A percentile compares a stretch with the other conserved stretches of the same genome.
Evolutionary conservation across 2,888 invertebrate genomes (phyloP).

Genomic region (Bombylius major): DNA sequence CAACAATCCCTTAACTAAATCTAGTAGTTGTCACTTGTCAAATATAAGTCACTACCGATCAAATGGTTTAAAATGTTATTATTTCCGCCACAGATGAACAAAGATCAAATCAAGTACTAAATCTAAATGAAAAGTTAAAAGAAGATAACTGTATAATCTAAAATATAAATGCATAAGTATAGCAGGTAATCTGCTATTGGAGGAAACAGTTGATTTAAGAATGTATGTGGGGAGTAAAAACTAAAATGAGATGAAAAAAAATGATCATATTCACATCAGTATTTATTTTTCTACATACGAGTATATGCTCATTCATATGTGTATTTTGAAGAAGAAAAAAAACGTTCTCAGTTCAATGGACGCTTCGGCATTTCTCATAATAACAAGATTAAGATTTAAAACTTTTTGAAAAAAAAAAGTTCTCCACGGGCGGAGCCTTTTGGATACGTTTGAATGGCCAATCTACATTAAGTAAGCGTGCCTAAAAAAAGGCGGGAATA

Average conservation of each 20-base stretch:
- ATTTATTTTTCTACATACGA: not conserved
- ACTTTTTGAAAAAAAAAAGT: not conserved
- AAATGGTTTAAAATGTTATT: not conserved
- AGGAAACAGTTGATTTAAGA: no score
- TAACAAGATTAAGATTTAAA: no score
- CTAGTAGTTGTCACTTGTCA: not conserved
- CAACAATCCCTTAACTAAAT: no score
- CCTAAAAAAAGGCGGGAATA: conserved; percentile 23
- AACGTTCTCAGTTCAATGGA: not conserved
- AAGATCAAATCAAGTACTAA: not conserved
- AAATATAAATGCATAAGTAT: no score
- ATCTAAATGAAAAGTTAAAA: not conserved
- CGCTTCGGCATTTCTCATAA: not conserved
- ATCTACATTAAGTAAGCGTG: conserved; percentile 36
- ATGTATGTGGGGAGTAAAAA: no score
- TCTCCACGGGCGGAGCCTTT: conserved; percentile 32
- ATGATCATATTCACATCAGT: no score
- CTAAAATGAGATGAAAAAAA: no score
- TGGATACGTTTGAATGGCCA: conserved; percentile 36
- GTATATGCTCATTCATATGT: not conserved
- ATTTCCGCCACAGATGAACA: conserved; percentile 6
- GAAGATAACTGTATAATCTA: not conserved
- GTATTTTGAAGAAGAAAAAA: no score
- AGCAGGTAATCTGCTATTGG: no score
- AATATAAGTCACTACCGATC: conserved; percentile 1